Conservation (phyloP, 1,140 invertebrate genomes). For the Venturia canescens region DNA sequence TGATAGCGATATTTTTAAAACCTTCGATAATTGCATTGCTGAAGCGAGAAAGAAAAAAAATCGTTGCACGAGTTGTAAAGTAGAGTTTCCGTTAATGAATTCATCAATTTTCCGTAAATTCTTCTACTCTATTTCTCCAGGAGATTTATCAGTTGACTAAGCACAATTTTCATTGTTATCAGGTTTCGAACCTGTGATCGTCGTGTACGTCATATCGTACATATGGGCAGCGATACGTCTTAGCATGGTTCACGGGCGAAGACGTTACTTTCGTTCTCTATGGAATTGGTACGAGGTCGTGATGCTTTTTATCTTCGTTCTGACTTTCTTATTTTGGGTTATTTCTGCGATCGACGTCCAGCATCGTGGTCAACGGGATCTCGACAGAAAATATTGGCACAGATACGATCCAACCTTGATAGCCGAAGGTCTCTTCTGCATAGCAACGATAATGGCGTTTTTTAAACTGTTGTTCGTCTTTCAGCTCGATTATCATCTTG, state of each 20-base stretch:
- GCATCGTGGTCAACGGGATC: slow-evolving; percentile 70
- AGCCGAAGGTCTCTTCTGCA: slow-evolving; percentile 84
- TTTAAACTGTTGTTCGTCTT: slow-evolving; percentile 79
- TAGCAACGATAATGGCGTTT: slow-evolving; percentile 85
- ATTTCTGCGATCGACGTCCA: slow-evolving; percentile 73
- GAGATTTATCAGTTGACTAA: too few species aligned
- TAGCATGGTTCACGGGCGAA: slow-evolving; percentile 76
- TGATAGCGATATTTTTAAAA: neutral
- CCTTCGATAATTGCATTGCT: too few species aligned
- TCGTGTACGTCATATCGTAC: slow-evolving; percentile 73
- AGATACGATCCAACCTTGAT: slow-evolving; percentile 84
- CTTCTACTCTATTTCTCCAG: too few species aligned
- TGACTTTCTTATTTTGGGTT: slow-evolving; percentile 77
- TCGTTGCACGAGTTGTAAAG: too few species aligned
- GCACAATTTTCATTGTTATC: slow-evolving; percentile 68
- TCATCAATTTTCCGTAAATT: too few species aligned
- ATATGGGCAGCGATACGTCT: slow-evolving; percentile 76
- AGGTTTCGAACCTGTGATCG: slow-evolving; percentile 74
- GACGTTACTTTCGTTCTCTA: slow-evolving; percentile 74
- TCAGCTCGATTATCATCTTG: slow-evolving; percentile 79
- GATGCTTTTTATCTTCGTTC: slow-evolving; percentile 73
- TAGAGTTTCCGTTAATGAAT: too few species aligned
- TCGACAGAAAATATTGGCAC: slow-evolving; percentile 84
- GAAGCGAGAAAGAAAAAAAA: too few species aligned
- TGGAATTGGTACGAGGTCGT: slow-evolving; percentile 78